Conservation (phyloP, 2,797 vertebrate genomes). For the Centroberyx gerrardi region DNA sequence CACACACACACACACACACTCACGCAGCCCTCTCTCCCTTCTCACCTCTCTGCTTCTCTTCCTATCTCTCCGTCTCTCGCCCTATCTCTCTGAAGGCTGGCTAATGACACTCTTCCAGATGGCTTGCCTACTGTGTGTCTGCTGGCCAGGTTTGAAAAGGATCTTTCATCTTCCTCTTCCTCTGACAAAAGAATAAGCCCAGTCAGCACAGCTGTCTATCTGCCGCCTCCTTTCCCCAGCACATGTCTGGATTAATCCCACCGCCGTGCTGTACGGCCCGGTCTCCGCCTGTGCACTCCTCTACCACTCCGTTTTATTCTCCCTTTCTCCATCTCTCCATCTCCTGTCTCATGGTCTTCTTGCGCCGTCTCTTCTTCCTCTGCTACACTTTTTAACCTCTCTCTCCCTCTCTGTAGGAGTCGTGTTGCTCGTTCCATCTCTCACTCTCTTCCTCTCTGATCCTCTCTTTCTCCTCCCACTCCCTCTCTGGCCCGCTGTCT, state of each 20-base stretch:
- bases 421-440: slow-evolving; percentile 1
- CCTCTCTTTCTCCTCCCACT: slow-evolving; percentile 42
- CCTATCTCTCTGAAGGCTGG: slow-evolving; percentile 49
- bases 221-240: slow-evolving; percentile 53
- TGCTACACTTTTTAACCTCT: background rate
- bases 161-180: slow-evolving; percentile 66
- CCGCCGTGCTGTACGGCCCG: slow-evolving; percentile 33
- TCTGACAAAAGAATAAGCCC: slow-evolving; percentile 72
- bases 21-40: background rate
- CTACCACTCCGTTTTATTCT: slow-evolving; percentile 28
- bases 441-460: slow-evolving; percentile 31
- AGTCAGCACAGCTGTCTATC: slow-evolving; percentile 75
- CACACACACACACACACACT: background rate
- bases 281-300: slow-evolving; percentile 21
- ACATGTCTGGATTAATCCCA: slow-evolving; percentile 60
- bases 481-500: slow-evolving; percentile 17
- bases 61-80: slow-evolving; percentile 32
- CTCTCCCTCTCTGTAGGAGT: background rate
- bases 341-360: slow-evolving; percentile 16
- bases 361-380: slow-evolving; percentile 16
- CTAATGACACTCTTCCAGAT: slow-evolving; percentile 77
- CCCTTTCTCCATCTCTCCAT: slow-evolving; percentile 8
- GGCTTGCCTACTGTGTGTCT: slow-evolving; percentile 62
- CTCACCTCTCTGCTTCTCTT: slow-evolving; percentile 31
- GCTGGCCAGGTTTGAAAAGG: slow-evolving; percentile 67